These are phyloP conservation scores for Irena cyanogastra DNA, from an alignment of 2,113 vertebrate genomes.

Conservation along the genomic window DNA sequence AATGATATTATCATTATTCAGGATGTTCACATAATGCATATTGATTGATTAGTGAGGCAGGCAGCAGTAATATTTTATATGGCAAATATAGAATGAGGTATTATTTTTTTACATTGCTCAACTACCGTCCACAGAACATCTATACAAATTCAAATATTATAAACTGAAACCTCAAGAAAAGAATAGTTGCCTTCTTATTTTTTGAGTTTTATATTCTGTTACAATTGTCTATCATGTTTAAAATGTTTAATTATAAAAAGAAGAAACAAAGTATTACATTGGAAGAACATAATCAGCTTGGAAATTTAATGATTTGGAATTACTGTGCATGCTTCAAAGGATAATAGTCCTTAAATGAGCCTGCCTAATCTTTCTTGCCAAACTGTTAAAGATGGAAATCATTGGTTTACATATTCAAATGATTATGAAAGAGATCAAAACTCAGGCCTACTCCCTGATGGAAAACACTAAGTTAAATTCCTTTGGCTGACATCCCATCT, in stretches of 20 bases:
- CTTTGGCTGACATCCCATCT: slow-evolving; percentile 19
- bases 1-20: background rate
- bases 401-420: slow-evolving; percentile 16
- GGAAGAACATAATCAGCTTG: background rate
- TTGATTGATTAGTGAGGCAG: background rate
- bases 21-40: background rate
- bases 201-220: background rate
- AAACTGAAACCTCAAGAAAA: background rate
- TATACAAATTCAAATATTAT: background rate
- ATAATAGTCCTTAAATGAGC: slow-evolving; percentile 3
- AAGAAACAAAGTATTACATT: background rate
- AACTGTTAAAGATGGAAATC: slow-evolving; percentile 13
- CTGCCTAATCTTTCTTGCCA: slow-evolving; percentile 22
- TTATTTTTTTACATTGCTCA: background rate
- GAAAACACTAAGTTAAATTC: background rate
- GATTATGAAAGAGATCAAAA: slow-evolving; percentile 30
- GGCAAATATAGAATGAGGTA: background rate
- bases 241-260: background rate
- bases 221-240: background rate
- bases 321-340: background rate
- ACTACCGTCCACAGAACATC: background rate
- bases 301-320: slow-evolving; percentile 17
- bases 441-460: background rate
- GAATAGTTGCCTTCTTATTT: background rate
- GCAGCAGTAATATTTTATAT: background rate